Evolutionary conservation across 2,113 vertebrate species (phyloP), one percentile per base, ranked within the genome.

Genomic region (Axis porcinus): DNA sequence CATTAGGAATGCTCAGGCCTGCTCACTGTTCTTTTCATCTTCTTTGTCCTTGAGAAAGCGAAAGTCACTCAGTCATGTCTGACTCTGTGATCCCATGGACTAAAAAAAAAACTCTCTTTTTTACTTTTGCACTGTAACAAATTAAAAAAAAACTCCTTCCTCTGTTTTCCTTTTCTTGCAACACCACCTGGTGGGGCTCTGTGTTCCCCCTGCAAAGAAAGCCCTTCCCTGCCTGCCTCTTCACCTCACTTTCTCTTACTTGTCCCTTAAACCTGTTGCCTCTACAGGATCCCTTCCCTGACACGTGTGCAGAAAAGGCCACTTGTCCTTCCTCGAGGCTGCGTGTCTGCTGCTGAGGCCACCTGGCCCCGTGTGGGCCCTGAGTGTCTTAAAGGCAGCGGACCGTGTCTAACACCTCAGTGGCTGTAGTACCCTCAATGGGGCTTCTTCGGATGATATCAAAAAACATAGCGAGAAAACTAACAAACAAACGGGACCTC

Each of bases 381-480:
- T 3, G 36, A 45, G 28, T 19, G 0, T 58, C 60, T 50, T 27
- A 9, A 30, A 8, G 11, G 16, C 28, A 27, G 30, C 0, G 7
- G 27, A 30, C 52, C 1, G 0, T 6, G 17, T 94, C 55, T 84
- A 52, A 58, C 67, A n/a, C 8, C 28, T 76, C 21, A 4, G 12
- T 27, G 25, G 15, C 45, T 6, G 3, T 27, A 14, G 2, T 13
- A 3, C 28, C 25, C 85, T 33, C 28, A 9, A 0, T 9, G 8
- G 5, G 47, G 16, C 8, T 36, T 92, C 16, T 12, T 78, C 7
- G 21, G 40, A 30, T 2, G 1, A 14, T 27, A 21, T 28, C 85
- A 17, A 60, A 54, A 52, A 85, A 9, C 3, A 1, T 33, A 28
- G 5, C 0, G 3, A 54, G 30, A 23, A 9, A 67, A 28, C 55